Base-by-base conservation (phyloP, 2,113 vertebrate genomes). In the Passer domesticus region DNA sequence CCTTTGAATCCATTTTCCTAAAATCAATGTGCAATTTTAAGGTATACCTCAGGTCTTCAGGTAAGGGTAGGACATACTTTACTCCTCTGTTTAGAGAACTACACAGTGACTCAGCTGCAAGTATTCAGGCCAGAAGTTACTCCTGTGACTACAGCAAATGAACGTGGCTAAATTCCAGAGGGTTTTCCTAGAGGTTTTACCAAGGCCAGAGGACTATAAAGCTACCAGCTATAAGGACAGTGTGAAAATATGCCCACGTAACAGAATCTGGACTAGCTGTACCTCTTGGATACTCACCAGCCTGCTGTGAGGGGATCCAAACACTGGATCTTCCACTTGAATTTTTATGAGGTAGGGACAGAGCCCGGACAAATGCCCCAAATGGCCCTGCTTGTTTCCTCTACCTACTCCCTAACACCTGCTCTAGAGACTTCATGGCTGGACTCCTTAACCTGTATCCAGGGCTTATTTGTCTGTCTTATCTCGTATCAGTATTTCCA, bases 171-270 rank as follows among this genome's bases (percentile, higher is more conserved):
- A 88, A 92, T 82, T 89, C 88, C 90, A 90, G 58, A 78, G 88
- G 86, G 68, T 52, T 83, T 96, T 77, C 73, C 92, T 81, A 46
- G 56, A 75, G 47, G 60, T 92, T 81, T 94, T 52, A 46, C 22
- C 56, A 86, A 94, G 66, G 80, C 68, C 83, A 84, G 64, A 67
- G 72, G 76, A 93, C 95, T 90, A 83, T 47, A 94, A 83, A 83
- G 66, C 20, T 52, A 83, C 37, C 28, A 83, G 82, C 86, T 95
- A 88, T 28, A 56, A 88, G 64, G 37, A 55, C 60, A 81, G 79
- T 75, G 82, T 73, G 79, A 92, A 94, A 93, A 78, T 59, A 94
- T 47, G 56, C 20, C 64, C 37, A 41, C 0, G 5, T 72, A 92
- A 94, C 35, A 83, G 49, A 75, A 82, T 55, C 76, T 87, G 89